phyloP scores from a whole-genome alignment of 1,140 invertebrate species.

The Pachyrhynchus sulphureomaculatus region DNA sequence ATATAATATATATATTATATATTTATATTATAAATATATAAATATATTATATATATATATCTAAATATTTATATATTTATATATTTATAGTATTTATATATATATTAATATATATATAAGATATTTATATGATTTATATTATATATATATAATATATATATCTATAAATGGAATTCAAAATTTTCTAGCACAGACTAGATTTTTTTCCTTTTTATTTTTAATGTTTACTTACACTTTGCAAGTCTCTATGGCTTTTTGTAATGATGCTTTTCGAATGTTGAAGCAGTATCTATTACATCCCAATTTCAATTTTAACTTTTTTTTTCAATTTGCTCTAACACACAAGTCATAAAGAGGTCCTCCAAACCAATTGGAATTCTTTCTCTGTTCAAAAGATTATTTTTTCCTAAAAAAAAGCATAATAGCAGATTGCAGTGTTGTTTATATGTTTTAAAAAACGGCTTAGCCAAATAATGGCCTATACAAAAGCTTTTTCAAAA shows the following conservation, averaged over 20 bases:
- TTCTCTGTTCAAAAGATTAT: constrained; percentile 70
- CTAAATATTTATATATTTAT: too few species aligned
- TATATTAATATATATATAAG: too few species aligned
- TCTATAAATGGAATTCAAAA: too few species aligned
- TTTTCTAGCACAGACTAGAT: too few species aligned
- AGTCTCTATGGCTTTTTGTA: constrained; percentile 53
- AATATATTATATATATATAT: too few species aligned
- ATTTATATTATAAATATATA: too few species aligned
- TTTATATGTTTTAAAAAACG: not conserved
- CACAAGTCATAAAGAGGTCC: constrained; percentile 78
- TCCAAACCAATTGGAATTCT: constrained; percentile 86
- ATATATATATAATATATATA: too few species aligned
- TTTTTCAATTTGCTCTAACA: constrained; percentile 43
- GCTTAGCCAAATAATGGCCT: too few species aligned
- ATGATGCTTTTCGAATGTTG: constrained; percentile 55
- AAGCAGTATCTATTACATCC: constrained; percentile 65
- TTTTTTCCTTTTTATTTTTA: constrained; percentile 1
- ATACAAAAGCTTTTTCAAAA: too few species aligned
- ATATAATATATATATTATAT: too few species aligned
- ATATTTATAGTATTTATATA: too few species aligned
- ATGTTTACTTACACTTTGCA: constrained; percentile 57
- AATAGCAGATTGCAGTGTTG: not conserved
- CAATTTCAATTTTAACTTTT: constrained; percentile 53
- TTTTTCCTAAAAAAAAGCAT: constrained; percentile 64
- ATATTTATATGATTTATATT: too few species aligned